These are phyloP conservation scores for Cryptocephalus primarius DNA, from an alignment of 2,888 invertebrate species.

Conservation along the genomic window DNA sequence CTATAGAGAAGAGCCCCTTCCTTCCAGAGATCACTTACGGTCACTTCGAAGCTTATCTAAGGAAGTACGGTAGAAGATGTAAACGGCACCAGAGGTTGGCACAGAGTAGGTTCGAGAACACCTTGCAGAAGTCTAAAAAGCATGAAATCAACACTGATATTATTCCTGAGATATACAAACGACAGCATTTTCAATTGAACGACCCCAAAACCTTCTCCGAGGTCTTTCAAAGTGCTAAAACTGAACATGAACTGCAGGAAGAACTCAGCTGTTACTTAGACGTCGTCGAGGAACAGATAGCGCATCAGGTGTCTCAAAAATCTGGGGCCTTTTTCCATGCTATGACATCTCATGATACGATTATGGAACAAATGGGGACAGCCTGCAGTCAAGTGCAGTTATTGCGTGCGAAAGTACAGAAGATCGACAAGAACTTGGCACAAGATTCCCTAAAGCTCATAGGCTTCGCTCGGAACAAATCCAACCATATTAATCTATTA, in stretches of 20 bases:
- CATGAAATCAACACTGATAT: conserved; percentile 46
- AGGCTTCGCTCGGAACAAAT: conserved; percentile 53
- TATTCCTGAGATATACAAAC: conserved; percentile 79
- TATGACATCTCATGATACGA: conserved; percentile 94
- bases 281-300: conserved; percentile 87
- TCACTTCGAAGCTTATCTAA: conserved; percentile 81
- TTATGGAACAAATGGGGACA: conserved; percentile 87
- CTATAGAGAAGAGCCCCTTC: conserved; percentile 66
- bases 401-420: conserved; percentile 63
- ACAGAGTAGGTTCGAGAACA: conserved; percentile 21
- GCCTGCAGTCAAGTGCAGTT: conserved; percentile 67
- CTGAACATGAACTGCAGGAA: conserved; percentile 69
- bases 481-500: conserved; percentile 54
- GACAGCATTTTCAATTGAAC: conserved; percentile 66
- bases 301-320: conserved; percentile 85
- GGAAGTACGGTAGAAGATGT: conserved; percentile 59
- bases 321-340: conserved; percentile 97
- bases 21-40: conserved; percentile 71
- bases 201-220: conserved; percentile 70
- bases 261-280: conserved; percentile 90
- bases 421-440: conserved; percentile 69
- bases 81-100: conserved; percentile 49
- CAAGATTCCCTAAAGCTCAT: conserved; percentile 70
- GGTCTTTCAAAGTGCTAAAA: conserved; percentile 58
- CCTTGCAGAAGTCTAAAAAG: conserved; percentile 25